Evolutionary conservation across 2,113 vertebrate genomes (phyloP).

Genomic region (Alethe diademata): DNA sequence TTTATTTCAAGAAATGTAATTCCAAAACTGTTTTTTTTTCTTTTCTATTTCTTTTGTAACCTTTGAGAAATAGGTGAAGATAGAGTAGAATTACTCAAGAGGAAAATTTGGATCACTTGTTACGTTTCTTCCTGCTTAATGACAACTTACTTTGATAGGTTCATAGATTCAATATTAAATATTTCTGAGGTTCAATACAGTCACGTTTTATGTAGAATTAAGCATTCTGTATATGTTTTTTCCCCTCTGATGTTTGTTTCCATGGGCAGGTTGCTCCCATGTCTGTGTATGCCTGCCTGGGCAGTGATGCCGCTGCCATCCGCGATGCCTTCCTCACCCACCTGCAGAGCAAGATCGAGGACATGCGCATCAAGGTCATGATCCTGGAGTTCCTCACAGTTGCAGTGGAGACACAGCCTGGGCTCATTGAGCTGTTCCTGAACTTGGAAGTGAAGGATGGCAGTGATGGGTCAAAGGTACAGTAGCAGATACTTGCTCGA

Average conservation of each 20-base stretch:
- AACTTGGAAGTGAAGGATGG: conserved; percentile 92
- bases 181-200: not conserved
- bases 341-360: conserved; percentile 91
- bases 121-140: not conserved
- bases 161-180: not conserved
- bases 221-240: not conserved
- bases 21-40: not conserved
- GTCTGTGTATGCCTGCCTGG: conserved; percentile 96
- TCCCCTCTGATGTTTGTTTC: not conserved
- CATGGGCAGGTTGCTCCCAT: conserved; percentile 90
- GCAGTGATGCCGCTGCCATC: conserved; percentile 91
- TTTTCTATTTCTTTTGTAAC: not conserved
- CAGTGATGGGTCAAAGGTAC: conserved; percentile 89
- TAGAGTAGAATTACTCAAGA: not conserved
- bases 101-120: not conserved
- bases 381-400: conserved; percentile 97
- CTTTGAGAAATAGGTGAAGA: not conserved
- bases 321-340: conserved; percentile 93
- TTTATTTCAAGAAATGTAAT: not conserved
- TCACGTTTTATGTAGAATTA: not conserved
- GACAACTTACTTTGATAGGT: not conserved
- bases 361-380: conserved; percentile 98
- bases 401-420: conserved; percentile 95
- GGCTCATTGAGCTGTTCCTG: conserved; percentile 96
- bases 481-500: accelerated